Evolutionary conservation across 1,140 invertebrate genomes (phyloP), one percentile per base, ranked within the genome.

Genomic region (Drosophila kurseongensis): DNA sequence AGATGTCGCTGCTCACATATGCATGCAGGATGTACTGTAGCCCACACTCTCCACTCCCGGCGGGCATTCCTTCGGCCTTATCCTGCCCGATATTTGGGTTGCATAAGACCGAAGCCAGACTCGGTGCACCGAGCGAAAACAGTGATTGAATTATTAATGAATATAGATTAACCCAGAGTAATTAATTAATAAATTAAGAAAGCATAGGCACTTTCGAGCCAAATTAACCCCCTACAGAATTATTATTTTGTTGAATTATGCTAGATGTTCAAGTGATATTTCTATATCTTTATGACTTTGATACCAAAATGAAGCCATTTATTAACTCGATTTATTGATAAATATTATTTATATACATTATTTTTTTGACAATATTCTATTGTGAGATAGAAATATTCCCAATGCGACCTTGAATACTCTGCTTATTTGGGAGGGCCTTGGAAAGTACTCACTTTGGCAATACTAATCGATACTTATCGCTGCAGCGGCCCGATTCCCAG

Each of bases 401-500:
- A 63, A 16, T 13, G 8, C 5, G 5, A 36, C 32, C 60, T 44
- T 51, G 18, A 52, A 38, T 65, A n/a, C 10, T 18, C 8, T 7
- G 9, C 44, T 14, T 13, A 55, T 10, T 55, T 35, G 14, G 23
- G 12, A 51, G 12, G 47, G 18, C 45, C 36, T 29, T 51, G 44
- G n/a, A 7, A 6, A n/a, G 18, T 35, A 14, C 44, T 59, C 52
- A 16, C 14, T 47, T 59, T 61, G 7, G n/a, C 59, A 59, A 63
- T 67, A 42, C 45, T 29, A 68, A 71, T 71, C 51, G 65, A 71
- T 71, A 48, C 63, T 69, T 71, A 71, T 69, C 65, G 63, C 47
- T 44, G 66, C 67, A 71, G 42, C 63, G 42, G 42, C 29, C 59
- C 12, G n/a, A 66, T 48, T 56, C 32, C 36, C 16, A 10, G 52